These are phyloP conservation scores for Camponotus vicinus DNA, from an alignment of 1,140 invertebrate species.

Conservation along the genomic window DNA sequence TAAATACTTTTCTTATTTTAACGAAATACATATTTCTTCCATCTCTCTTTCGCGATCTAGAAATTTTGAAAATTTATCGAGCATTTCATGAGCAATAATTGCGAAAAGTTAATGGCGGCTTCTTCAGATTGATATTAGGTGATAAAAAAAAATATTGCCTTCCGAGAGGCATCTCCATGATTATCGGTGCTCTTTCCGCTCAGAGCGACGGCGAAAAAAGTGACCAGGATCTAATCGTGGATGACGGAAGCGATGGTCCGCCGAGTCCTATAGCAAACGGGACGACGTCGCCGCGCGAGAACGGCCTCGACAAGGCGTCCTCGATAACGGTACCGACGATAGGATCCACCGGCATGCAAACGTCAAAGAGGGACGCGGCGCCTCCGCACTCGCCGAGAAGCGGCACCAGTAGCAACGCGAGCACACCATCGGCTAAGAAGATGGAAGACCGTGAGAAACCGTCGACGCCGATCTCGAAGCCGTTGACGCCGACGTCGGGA, in stretches of 20 bases:
- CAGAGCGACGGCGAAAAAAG: slow-evolving; percentile 98
- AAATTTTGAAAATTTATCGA: not conserved
- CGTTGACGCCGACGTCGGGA: slow-evolving; percentile 93
- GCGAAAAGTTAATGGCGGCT: not conserved
- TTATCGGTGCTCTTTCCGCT: not conserved
- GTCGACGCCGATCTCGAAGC: slow-evolving; percentile 95
- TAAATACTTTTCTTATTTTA: not conserved
- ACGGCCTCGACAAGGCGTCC: slow-evolving; percentile 89
- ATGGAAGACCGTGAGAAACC: slow-evolving; percentile 92
- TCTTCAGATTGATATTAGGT: not conserved
- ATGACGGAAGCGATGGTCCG: slow-evolving; percentile 94
- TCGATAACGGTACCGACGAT: slow-evolving; percentile 77
- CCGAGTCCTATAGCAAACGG: slow-evolving; percentile 87
- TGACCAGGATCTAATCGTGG: slow-evolving; percentile 98
- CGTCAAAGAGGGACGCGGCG: slow-evolving; percentile 87
- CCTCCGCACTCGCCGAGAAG: slow-evolving; percentile 89
- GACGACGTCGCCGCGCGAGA: slow-evolving; percentile 93
- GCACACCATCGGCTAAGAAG: slow-evolving; percentile 92
- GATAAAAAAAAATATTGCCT: not conserved
- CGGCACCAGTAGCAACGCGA: slow-evolving; percentile 92
- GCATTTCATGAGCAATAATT: not conserved
- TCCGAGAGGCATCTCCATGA: not conserved
- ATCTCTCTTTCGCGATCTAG: not conserved
- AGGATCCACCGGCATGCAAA: slow-evolving; percentile 78
- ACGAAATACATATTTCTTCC: not conserved